phyloP scores from a whole-genome alignment of 2,113 vertebrate genomes.

The Trogon surrucura region DNA sequence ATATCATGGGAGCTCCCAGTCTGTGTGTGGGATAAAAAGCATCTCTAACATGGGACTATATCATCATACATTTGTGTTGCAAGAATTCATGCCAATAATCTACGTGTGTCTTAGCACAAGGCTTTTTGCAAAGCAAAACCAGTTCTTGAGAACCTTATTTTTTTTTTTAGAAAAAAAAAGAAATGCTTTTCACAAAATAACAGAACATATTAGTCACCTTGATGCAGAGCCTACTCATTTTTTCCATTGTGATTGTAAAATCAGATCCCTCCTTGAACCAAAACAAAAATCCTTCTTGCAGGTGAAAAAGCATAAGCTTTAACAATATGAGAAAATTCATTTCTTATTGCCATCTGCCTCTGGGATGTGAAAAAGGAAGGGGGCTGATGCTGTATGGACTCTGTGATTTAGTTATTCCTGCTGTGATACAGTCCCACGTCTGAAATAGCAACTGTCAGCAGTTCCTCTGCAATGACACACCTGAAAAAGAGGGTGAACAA shows the following conservation, averaged over 20 bases:
- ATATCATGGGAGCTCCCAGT: neutral
- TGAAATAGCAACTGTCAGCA: conserved; percentile 26
- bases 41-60: neutral
- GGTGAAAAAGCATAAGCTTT: neutral
- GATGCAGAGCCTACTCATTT: neutral
- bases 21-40: neutral
- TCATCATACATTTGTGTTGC: accelerated
- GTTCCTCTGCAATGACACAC: neutral
- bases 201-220: neutral
- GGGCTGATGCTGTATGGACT: neutral
- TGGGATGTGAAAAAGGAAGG: conserved; percentile 13
- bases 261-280: neutral
- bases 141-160: neutral
- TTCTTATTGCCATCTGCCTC: conserved; percentile 55
- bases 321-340: conserved; percentile 14
- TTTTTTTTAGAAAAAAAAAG: neutral
- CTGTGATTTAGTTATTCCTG: conserved; percentile 27
- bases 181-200: neutral
- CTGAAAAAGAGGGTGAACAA: conserved; percentile 6
- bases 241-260: neutral
- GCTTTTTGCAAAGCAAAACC: neutral
- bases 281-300: neutral
- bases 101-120: neutral
- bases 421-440: conserved; percentile 41
- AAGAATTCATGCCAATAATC: neutral